Conservation (phyloP, 2,113 vertebrate species). For the Paracanthobrama guichenoti region DNA sequence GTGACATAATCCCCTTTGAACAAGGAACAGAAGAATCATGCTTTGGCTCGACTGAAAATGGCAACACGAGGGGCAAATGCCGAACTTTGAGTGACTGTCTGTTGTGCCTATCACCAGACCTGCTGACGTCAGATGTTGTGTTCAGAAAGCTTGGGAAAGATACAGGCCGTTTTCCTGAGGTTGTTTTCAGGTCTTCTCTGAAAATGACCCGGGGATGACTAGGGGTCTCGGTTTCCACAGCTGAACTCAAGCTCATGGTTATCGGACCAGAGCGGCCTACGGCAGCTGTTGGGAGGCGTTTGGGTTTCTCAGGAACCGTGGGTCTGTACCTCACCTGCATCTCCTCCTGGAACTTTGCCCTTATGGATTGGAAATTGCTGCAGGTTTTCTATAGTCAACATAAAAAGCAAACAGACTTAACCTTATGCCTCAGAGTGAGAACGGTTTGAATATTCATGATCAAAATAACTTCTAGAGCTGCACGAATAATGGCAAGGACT, state of each 20-base stretch:
- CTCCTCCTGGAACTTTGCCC: constrained; percentile 77
- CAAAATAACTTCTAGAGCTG: too few species aligned
- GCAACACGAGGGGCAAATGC: constrained; percentile 68
- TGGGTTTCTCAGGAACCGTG: constrained; percentile 72
- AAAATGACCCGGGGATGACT: constrained; percentile 59
- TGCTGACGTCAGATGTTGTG: constrained; percentile 29
- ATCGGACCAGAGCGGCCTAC: constrained; percentile 51
- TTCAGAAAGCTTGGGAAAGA: constrained; percentile 57
- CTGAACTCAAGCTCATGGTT: constrained; percentile 38
- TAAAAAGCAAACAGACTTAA: not conserved
- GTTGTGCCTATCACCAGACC: constrained; percentile 35
- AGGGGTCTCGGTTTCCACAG: constrained; percentile 57
- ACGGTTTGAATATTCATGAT: too few species aligned
- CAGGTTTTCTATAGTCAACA: constrained; percentile 52
- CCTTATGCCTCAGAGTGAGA: too few species aligned
- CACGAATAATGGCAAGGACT: too few species aligned
- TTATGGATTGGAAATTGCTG: constrained; percentile 71
- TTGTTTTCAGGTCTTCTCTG: constrained; percentile 61
- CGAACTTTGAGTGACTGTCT: constrained; percentile 63
- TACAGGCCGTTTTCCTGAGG: constrained; percentile 59
- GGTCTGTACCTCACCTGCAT: constrained; percentile 62
- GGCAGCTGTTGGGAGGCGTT: constrained; percentile 57
- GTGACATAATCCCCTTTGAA: constrained; percentile 50
- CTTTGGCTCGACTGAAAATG: constrained; percentile 57
- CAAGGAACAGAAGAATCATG: constrained; percentile 10